Conservation (phyloP, 2,113 vertebrate genomes). For the Otolemur garnettii region DNA sequence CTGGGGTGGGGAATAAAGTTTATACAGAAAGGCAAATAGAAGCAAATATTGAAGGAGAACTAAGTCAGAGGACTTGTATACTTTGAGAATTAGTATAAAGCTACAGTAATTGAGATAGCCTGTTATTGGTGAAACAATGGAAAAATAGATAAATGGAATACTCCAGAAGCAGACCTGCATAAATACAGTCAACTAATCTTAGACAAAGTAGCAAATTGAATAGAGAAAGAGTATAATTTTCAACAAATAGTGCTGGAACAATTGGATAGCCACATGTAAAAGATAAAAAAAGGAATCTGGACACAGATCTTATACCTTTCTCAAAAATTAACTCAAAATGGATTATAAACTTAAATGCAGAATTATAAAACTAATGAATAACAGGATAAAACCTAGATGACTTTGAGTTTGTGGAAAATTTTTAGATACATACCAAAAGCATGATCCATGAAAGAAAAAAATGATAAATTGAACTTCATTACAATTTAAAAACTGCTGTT, state of each 20-base stretch:
- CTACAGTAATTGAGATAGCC: not conserved
- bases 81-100: not conserved
- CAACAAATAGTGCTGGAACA: not conserved
- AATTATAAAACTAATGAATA: not conserved
- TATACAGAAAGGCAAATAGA: not conserved
- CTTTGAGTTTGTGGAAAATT: not conserved
- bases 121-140: not conserved
- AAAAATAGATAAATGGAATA: not conserved
- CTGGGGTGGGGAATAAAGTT: not conserved
- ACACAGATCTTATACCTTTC: not conserved
- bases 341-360: not conserved
- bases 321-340: not conserved
- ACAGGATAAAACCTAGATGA: not conserved
- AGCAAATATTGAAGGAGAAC: not conserved
- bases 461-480: not conserved
- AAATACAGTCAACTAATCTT: not conserved
- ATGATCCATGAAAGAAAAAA: not conserved
- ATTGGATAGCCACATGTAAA: not conserved
- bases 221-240: not conserved
- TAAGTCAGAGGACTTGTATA: not conserved
- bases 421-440: slow-evolving; percentile 9
- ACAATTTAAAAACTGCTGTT: not conserved
- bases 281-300: not conserved
- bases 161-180: not conserved
- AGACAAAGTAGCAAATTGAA: not conserved